Evolutionary conservation across 2,113 vertebrate genomes (phyloP), one percentile per base, ranked within the genome.

Genomic region (Pituophis catenifer): DNA sequence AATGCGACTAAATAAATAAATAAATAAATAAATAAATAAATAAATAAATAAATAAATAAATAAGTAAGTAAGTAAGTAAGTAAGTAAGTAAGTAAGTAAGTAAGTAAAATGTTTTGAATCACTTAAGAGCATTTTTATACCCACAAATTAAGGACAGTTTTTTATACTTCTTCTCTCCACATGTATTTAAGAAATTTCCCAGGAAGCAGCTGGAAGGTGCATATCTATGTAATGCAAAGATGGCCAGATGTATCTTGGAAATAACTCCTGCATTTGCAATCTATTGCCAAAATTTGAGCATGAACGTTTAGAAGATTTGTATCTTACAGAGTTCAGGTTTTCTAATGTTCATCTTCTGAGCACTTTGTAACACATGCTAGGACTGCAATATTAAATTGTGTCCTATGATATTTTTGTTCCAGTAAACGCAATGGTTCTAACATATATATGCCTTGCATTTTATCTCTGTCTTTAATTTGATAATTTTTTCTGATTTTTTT

Each of bases 61-160:
- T 38, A 38, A 38, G 2, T 44, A 44, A 44, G 93, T 90, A 87
- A 89, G 93, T 90, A 87, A 89, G 93, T 90, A 87, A 89, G 93
- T 90, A 87, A 89, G 93, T 90, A 87, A 89, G 93, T 90, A 87
- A 89, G 93, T 90, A 87, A 89, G 93, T 90, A 87, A 89, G 93
- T 90, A 87, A 89, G 93, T 90, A 87, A 89, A 57, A 81, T 89
- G 52, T 55, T 54, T 57, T 52, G 38, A 93, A 93, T 33, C 53
- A 85, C 26, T 44, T 86, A 33, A 85, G 50, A 17, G 6, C 29
- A 90, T 21, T 59, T 92, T 86, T 50, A 90, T 48, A 59, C 10
- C 5, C 38, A 13, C 0, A 62, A 1, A 26, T 44, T 93, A 93
- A 44, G 86, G 75, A 88, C 59, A 26, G 93, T 88, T 93, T 93